Evolutionary conservation across 1,140 invertebrate species (phyloP).

Genomic region (Epicauta chinensis): DNA sequence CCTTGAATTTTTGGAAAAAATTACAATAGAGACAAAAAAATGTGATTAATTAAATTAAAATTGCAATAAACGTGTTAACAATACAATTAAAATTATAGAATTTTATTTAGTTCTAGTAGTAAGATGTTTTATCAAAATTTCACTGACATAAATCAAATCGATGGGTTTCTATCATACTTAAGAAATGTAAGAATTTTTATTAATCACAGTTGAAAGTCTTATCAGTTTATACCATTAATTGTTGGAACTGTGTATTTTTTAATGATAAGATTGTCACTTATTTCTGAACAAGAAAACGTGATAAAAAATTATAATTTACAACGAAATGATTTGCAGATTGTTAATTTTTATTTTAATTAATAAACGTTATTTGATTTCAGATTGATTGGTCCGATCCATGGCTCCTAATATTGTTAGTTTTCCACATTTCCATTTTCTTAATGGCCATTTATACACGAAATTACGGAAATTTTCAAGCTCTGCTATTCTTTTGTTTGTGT

Average conservation of each 20-base stretch:
- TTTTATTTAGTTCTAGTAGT: too few species aligned
- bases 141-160: constrained; percentile 30
- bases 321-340: too few species aligned
- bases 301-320: too few species aligned
- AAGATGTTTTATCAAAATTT: constrained; percentile 23
- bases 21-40: too few species aligned
- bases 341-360: constrained; percentile 10
- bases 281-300: constrained; percentile 3
- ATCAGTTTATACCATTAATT: constrained; percentile 7
- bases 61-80: too few species aligned
- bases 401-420: constrained; percentile 66
- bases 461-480: constrained; percentile 79
- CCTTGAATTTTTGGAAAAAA: neutral
- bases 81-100: too few species aligned
- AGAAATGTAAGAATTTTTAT: constrained; percentile 48
- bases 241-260: constrained; percentile 10
- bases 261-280: neutral
- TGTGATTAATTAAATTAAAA: too few species aligned
- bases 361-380: constrained; percentile 49
- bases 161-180: constrained; percentile 31
- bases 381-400: constrained; percentile 86
- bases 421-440: constrained; percentile 70
- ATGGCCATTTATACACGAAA: constrained; percentile 74
- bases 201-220: neutral
- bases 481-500: constrained; percentile 74